Evolutionary conservation across 1,140 invertebrate genomes (phyloP), one percentile per base, ranked within the genome.

Genomic region (Spodoptera litura): DNA sequence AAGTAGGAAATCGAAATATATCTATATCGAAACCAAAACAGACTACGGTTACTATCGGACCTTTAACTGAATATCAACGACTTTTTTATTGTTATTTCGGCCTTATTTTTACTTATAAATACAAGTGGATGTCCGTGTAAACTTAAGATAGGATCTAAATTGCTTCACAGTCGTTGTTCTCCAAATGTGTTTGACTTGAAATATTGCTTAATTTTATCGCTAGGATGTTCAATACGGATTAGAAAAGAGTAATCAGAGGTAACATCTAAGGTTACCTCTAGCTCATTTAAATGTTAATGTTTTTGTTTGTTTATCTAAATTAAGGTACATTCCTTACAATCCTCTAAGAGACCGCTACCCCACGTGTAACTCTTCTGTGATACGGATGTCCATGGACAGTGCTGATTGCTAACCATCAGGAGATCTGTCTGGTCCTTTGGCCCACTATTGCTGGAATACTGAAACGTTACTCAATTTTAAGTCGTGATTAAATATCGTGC

Each of bases 61-160:
- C 31, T 27, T 56, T 31, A 38, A 35, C 35, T 62, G 15, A 31
- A 44, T 35, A 12, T 25, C n/a, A 15, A 12, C 31, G 31, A n/a
- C 10, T 6, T 64, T 64, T 62, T 38, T 44, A n/a, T 62, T 20
- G 61, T 44, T 13, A 62, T 38, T 44, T 44, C 8, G 35, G 44
- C 61, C 35, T 20, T 64, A 20, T 64, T 64, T n/a, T 64, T 3
- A 0, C 35, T 44, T 8, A 44, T 44, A 13, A 64, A 44, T n/a
- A 15, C 62, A 49, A 38, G 15, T 49, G 62, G 62, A 66, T 11
- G 15, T 66, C 38, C 62, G 38, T 25, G 8, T 66, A 49, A 49
- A 25, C 35, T 66, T 66, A 44, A 49, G 62, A 66, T 66, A 66
- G 13, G 15, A 66, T 66, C 62, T 66, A 66, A 66, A 66, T 66